Percentiles rank a stretch among this genome's conserved stretches.
phyloP scores from a whole-genome alignment of 2,113 vertebrate species.

The Eretmochelys imbricata region DNA sequence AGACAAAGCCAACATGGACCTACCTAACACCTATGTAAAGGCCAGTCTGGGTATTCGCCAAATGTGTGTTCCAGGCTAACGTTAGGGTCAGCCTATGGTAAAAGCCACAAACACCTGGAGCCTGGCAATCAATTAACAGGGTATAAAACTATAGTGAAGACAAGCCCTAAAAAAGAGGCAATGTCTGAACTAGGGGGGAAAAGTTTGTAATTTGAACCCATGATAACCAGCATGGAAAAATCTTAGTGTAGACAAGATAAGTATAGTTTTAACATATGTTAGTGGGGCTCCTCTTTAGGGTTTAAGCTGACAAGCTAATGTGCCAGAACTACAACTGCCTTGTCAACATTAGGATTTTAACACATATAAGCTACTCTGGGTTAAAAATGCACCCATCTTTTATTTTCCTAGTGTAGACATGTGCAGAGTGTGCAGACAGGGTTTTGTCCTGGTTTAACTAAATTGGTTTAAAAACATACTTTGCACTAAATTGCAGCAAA shows the following conservation, averaged over 20 bases:
- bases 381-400: neutral
- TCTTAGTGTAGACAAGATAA: neutral
- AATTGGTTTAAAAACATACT: neutral
- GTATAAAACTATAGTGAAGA: neutral
- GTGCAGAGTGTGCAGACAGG: neutral
- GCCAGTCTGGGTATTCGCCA: neutral
- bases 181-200: neutral
- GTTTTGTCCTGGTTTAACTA: neutral
- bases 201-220: neutral
- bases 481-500: neutral
- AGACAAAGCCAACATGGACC: neutral
- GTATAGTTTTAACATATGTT: neutral
- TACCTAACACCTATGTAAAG: neutral
- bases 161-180: neutral
- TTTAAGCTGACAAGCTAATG: neutral
- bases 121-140: neutral
- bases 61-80: neutral
- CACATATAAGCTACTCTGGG: neutral
- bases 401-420: neutral
- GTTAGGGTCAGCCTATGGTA: neutral
- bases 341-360: neutral
- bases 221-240: neutral
- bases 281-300: neutral
- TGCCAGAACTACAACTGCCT: neutral
- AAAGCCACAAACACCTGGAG: neutral